Evolutionary conservation across 2,113 vertebrate species (phyloP), one percentile per base, ranked within the genome.

Genomic region (Actinemys pallida): DNA sequence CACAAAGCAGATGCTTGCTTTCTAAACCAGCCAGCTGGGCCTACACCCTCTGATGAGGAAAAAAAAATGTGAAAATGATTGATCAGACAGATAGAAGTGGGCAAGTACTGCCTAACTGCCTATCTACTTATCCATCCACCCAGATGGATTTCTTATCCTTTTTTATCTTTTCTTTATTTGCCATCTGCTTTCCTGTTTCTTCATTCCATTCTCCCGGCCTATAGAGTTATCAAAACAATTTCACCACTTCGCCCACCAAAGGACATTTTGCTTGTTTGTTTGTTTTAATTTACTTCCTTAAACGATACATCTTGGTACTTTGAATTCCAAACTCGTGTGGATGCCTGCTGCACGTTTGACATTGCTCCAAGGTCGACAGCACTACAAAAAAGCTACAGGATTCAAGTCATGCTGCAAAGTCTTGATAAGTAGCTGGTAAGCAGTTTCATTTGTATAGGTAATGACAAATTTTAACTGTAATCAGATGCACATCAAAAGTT

Each of bases 351-450:
- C 12, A 62, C 39, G 39, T 88, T 83, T 96, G 87, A 94, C 91
- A 88, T 94, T 90, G 50, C 56, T 92, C 90, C 92, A 95, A 94
- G 92, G 95, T 96, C 94, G 87, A 29, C 31, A 45, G 39, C 59
- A 81, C 57, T 85, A 80, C 72, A 97, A 96, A 96, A 56, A 93
- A 95, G 42, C 47, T 65, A 76, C 10, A 2, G 91, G 39, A 93
- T 49, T 69, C 39, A 89, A 95, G 90, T 76, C 4, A 25, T 35
- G 25, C 54, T 89, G 85, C 49, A 94, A 76, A 97, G 90, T 47
- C 20, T 0, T 29, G 39, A 84, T 69, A 93, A 95, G 81, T 2
- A 80, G 35, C 65, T 62, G 22, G 35, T 90, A 89, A 95, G 45
- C 42, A 90, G 39, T 27, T 87, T 96, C 75, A 75, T 84, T 95